Conservation (phyloP, 2,113 vertebrate genomes). For the Lanius ludovicianus region DNA sequence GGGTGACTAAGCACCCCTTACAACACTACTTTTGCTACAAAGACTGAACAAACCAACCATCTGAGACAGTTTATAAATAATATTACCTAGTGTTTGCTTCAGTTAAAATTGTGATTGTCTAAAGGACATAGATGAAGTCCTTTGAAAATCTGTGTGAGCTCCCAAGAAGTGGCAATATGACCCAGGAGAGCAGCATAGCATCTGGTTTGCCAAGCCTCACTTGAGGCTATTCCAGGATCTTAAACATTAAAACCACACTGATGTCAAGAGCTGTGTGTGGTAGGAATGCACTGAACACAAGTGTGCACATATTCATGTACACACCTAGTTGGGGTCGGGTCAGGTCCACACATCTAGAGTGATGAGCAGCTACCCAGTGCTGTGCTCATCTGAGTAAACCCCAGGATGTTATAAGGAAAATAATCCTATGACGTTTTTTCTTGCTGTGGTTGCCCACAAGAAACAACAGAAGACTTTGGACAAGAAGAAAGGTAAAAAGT, state of each 20-base stretch:
- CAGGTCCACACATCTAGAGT: background rate
- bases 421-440: background rate
- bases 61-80: background rate
- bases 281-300: background rate
- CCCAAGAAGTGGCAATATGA: background rate
- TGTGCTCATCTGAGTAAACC: background rate
- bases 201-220: background rate
- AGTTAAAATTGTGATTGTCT: background rate
- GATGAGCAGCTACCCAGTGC: background rate
- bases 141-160: background rate
- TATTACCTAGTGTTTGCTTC: background rate
- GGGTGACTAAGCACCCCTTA: background rate
- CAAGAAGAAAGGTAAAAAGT: background rate
- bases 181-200: background rate
- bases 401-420: background rate
- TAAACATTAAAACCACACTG: background rate
- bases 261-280: background rate
- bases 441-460: background rate
- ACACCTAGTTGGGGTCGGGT: rapidly evolving
- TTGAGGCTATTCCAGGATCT: background rate
- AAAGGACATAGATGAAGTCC: background rate
- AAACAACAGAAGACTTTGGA: background rate
- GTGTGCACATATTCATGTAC: too few species aligned
- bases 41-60: background rate
- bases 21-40: background rate